phyloP scores from a whole-genome alignment of 2,113 vertebrate genomes.

The Eupsittula cactorum region DNA sequence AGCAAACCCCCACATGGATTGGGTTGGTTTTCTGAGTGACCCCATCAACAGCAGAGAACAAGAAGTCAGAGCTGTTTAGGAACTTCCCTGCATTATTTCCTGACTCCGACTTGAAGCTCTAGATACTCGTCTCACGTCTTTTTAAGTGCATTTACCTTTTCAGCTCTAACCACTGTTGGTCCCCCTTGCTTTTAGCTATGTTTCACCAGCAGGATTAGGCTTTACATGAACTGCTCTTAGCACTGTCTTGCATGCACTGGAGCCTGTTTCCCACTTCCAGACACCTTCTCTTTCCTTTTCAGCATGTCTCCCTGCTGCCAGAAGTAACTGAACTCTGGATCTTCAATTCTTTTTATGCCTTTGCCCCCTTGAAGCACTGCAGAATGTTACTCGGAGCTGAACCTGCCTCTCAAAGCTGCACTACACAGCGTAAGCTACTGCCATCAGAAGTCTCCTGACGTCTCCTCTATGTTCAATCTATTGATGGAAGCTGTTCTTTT shows the following conservation, averaged over 20 bases:
- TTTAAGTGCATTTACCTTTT: not conserved
- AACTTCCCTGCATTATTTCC: not conserved
- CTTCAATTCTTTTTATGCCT: not conserved
- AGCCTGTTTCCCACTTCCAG: not conserved
- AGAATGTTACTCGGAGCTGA: not conserved
- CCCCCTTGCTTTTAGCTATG: not conserved
- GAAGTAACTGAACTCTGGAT: not conserved
- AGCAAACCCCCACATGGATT: not conserved
- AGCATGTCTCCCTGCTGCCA: not conserved
- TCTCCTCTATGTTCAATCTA: not conserved
- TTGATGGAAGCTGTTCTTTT: not conserved
- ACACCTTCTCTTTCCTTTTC: not conserved
- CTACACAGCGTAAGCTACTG: not conserved
- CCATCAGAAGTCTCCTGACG: not conserved
- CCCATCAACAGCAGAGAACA: not conserved
- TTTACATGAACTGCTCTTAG: not conserved
- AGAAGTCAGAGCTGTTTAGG: not conserved
- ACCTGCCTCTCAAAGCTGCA: not conserved
- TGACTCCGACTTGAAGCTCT: not conserved
- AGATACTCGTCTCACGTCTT: not conserved
- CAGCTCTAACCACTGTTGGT: not conserved
- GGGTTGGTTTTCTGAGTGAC: not conserved
- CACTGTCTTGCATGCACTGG: not conserved
- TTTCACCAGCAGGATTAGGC: not conserved
- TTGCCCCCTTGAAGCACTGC: not conserved